These are phyloP conservation scores for Muscicapa adusta DNA, from an alignment of 2,113 vertebrate species.

Conservation along the genomic window DNA sequence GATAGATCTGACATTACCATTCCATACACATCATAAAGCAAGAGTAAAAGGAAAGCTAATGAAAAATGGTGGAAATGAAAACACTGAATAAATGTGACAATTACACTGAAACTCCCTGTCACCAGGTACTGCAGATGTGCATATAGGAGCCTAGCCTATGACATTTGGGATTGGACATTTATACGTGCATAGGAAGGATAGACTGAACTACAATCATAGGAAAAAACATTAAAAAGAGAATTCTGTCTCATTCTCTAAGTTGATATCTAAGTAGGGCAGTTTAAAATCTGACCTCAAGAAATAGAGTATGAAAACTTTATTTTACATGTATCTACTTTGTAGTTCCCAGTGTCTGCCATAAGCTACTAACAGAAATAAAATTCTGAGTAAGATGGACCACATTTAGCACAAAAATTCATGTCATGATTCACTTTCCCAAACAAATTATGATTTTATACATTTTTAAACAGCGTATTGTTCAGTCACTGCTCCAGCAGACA, in stretches of 20 bases:
- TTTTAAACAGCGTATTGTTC: slow-evolving; percentile 6
- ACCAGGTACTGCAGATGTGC: neutral
- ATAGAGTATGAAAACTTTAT: neutral
- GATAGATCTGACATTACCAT: slow-evolving; percentile 1
- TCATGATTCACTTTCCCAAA: neutral
- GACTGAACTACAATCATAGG: neutral
- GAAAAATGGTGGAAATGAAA: neutral
- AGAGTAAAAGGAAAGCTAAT: neutral
- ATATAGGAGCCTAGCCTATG: neutral
- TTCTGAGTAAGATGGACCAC: neutral
- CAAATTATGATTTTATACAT: slow-evolving; percentile 9
- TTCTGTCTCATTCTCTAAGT: neutral
- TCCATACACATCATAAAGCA: slow-evolving; percentile 10
- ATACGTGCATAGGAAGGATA: neutral
- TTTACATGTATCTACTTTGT: neutral
- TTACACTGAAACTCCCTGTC: neutral
- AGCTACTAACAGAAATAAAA: neutral
- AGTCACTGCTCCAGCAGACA: neutral
- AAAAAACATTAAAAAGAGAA: neutral
- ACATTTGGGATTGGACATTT: neutral
- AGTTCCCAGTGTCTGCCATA: neutral
- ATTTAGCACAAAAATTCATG: neutral
- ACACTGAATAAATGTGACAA: neutral
- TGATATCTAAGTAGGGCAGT: neutral
- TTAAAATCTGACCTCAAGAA: neutral